Evolutionary conservation across 2,113 vertebrate species (phyloP).

Genomic region (Petrocephalus zakoni): DNA sequence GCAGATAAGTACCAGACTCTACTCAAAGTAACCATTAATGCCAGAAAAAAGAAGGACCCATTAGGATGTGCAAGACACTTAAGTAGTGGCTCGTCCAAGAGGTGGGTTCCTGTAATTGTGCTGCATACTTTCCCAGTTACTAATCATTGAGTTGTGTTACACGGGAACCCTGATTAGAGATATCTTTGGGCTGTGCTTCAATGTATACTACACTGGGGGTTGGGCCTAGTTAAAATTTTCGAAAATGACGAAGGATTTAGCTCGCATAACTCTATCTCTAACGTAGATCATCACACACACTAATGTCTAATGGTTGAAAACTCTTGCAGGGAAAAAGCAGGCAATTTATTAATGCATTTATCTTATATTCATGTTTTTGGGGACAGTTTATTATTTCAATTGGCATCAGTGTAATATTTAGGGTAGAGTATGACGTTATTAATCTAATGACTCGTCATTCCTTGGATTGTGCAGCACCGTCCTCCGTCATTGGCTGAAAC

Average conservation of each 20-base stretch:
- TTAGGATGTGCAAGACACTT: not conserved
- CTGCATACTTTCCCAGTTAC: not conserved
- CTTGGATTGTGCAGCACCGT: not conserved
- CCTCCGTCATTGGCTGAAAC: not conserved
- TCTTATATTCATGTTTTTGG: not conserved
- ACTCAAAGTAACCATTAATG: not conserved
- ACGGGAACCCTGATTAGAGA: not conserved
- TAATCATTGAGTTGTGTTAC: not conserved
- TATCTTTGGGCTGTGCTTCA: not conserved
- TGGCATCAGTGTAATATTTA: not conserved
- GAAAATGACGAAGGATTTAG: not conserved
- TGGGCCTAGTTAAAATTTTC: not conserved
- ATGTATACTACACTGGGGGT: not conserved
- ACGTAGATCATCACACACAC: not conserved
- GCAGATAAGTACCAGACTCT: not conserved
- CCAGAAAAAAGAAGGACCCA: not conserved
- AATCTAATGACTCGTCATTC: not conserved
- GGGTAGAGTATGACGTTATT: not conserved
- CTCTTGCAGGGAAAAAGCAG: not conserved
- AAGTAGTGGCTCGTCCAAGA: not conserved
- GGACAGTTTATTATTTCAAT: not conserved
- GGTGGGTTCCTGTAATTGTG: not conserved
- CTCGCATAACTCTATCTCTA: not conserved
- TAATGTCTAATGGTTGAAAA: not conserved
- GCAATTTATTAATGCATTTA: not conserved